Base-by-base conservation (phyloP, 2,888 invertebrate genomes). In the Cantharis nigra region DNA sequence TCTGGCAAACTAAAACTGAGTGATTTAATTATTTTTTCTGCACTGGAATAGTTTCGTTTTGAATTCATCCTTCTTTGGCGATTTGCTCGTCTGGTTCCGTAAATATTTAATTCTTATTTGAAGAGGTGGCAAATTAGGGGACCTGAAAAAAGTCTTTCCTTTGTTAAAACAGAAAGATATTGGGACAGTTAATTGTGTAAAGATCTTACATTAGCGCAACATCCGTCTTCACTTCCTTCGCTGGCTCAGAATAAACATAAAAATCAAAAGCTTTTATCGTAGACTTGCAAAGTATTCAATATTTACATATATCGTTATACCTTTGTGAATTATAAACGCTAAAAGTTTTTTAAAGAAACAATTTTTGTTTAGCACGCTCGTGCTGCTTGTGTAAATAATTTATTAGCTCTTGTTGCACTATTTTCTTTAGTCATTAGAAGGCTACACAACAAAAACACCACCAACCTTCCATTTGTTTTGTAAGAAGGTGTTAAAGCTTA, bases 221-320 rank as follows among this genome's bases (percentile, higher is more conserved):
- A 69, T 73, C 23, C 62, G 26, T 72, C 72, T 30, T 70, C 65
- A 30, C 75, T 72, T 76, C 72, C 69, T 69, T 70, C 64, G 70
- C 69, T 73, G 69, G 70, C 69, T 23, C 28, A 63, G 14, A 33
- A 72, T 69, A 76, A 76, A 76, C 73, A 72, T 71, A 76, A 76
- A 73, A 76, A 76, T 76, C 76, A 72, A 70, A 76, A 76, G 76
- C 76, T 76, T 76, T 76, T 76, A 76, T 76, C 76, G 73, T 69
- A 64, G 69, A 14, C 30, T 49, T 33, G 63, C 26, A 33, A 72
- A 76, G 76, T 71, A 63, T 72, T 72, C 73, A 73, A 73, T 76
- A 76, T 76, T 76, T 76, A 70, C 72, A 69, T 64, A 23, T 28
- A 23, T 23, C 28, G 72, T 76, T 69, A 70, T 75, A 18, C 33